phyloP scores from a whole-genome alignment of 2,113 vertebrate species.

The Promerops cafer region DNA sequence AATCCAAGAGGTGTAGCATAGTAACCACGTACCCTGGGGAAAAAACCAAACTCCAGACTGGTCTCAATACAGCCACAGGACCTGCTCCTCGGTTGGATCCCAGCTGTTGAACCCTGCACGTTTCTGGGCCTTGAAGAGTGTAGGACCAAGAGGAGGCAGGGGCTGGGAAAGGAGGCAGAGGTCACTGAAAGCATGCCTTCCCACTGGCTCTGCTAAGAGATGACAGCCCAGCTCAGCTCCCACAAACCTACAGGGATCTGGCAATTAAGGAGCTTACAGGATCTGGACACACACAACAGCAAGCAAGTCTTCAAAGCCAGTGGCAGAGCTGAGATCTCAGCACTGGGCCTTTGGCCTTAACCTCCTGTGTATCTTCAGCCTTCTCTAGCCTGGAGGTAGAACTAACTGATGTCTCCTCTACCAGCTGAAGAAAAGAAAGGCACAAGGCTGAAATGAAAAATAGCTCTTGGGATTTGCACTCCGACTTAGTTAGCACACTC shows the following conservation, averaged over 20 bases:
- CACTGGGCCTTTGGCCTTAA: not conserved
- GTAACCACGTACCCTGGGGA: not conserved
- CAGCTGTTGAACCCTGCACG: rapidly evolving
- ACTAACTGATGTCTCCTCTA: not conserved
- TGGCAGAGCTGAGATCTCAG: not conserved
- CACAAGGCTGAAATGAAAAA: not conserved
- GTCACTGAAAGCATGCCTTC: not conserved
- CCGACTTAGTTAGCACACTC: rapidly evolving
- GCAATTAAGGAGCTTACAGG: not conserved
- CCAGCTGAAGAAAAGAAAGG: not conserved
- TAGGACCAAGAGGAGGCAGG: not conserved
- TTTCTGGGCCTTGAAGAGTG: not conserved
- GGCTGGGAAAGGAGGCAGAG: not conserved
- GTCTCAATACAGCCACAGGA: not conserved
- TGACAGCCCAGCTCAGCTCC: not conserved
- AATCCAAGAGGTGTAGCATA: not conserved
- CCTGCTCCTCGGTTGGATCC: not conserved
- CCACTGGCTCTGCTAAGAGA: not conserved
- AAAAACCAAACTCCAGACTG: rapidly evolving
- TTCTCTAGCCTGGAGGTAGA: not conserved
- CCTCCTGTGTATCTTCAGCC: not conserved
- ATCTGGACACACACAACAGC: rapidly evolving
- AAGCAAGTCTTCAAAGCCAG: not conserved
- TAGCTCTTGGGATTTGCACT: not conserved
- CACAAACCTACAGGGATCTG: not conserved